These are phyloP conservation scores for Ochlodes sylvanus DNA, from an alignment of 2,888 invertebrate species.

Conservation along the genomic window DNA sequence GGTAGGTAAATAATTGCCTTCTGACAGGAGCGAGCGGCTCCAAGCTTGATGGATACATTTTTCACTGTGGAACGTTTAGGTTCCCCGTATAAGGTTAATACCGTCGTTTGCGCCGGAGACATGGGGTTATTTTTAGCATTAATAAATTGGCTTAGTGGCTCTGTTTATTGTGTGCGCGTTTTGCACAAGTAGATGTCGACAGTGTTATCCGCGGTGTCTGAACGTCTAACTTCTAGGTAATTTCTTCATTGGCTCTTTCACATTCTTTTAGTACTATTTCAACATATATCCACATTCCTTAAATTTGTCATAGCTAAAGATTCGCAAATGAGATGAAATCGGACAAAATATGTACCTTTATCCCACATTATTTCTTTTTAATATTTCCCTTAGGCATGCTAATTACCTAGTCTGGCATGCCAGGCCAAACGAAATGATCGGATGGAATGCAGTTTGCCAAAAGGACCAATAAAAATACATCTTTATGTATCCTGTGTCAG, in stretches of 20 bases:
- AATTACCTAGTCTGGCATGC: conserved; percentile 44
- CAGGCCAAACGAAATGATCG: conserved; percentile 50
- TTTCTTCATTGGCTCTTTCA: conserved; percentile 54
- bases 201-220: conserved; percentile 52
- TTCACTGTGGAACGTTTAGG: conserved; percentile 60
- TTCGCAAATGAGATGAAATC: not conserved
- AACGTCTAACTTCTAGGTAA: conserved; percentile 58
- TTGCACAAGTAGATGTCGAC: conserved; percentile 64
- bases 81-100: conserved; percentile 78
- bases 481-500: conserved; percentile 80
- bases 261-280: conserved; percentile 4
- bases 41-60: conserved; percentile 51
- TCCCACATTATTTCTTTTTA: conserved; percentile 5
- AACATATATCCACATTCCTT: not conserved
- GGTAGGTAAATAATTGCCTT: conserved; percentile 38
- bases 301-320: not conserved
- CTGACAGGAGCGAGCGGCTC: conserved; percentile 37
- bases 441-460: conserved; percentile 72
- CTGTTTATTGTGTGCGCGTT: conserved; percentile 78
- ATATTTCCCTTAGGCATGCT: conserved; percentile 37
- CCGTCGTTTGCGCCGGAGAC: conserved; percentile 75
- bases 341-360: not conserved
- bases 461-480: conserved; percentile 77
- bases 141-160: conserved; percentile 83
- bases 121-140: conserved; percentile 83